Evolutionary conservation across 2,888 invertebrate genomes (phyloP).

Genomic region (Ametastegia equiseti): DNA sequence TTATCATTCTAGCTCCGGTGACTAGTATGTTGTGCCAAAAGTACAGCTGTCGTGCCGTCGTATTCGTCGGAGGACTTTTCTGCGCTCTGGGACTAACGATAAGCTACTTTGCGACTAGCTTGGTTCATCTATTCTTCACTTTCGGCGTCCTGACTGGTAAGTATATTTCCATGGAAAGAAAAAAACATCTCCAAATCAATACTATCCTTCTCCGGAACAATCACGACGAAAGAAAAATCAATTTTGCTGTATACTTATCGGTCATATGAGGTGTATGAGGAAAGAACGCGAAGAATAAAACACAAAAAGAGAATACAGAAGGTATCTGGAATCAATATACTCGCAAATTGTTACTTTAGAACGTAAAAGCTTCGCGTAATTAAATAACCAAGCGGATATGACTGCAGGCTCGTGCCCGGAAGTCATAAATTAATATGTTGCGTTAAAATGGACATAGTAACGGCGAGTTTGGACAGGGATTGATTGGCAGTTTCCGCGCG

Average conservation of each 20-base stretch:
- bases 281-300: neutral
- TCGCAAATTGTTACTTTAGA: neutral
- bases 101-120: constrained; percentile 84
- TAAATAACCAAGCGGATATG: neutral
- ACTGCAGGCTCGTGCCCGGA: neutral
- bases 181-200: neutral
- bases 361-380: constrained; percentile 9
- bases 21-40: constrained; percentile 85
- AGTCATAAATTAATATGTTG: neutral
- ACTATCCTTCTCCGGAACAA: neutral
- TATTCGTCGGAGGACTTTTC: constrained; percentile 85
- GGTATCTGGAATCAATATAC: neutral
- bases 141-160: constrained; percentile 86
- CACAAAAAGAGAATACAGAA: too few relatives aligned
- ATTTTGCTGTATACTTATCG: neutral
- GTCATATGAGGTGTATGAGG: neutral
- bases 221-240: neutral
- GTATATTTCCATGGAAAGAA: constrained; percentile 50
- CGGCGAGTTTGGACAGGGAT: neutral
- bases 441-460: neutral
- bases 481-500: neutral
- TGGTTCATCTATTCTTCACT: constrained; percentile 83
- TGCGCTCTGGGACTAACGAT: constrained; percentile 84
- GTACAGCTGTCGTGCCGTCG: constrained; percentile 82
- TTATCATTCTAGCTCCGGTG: constrained; percentile 79